Evolutionary conservation across 2,797 vertebrate species (phyloP).

Genomic region (Pelobates cultripes): DNA sequence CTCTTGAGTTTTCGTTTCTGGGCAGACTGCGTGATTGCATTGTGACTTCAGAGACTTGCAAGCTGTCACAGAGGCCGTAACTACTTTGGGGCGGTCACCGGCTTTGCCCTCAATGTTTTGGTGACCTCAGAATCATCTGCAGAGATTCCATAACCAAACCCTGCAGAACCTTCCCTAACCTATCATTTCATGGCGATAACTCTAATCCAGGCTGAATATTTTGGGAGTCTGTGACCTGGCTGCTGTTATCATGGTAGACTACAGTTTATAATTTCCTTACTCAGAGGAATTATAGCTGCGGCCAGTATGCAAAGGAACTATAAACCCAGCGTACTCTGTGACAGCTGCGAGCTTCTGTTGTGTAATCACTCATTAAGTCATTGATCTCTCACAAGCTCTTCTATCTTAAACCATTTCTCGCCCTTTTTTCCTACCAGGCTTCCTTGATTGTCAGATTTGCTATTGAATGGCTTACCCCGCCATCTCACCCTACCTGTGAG

Average conservation of each 20-base stretch:
- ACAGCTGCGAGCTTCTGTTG: conserved; percentile 65
- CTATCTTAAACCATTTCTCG: neutral
- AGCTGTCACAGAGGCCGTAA: conserved; percentile 32
- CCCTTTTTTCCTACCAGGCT: neutral
- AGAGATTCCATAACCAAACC: too few relatives aligned
- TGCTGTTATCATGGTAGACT: neutral
- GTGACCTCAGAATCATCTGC: too few relatives aligned
- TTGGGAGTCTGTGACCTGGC: neutral
- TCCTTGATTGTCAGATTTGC: conserved; percentile 13
- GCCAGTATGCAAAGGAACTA: too few relatives aligned
- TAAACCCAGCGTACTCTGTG: conserved; percentile 58
- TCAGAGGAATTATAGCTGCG: too few relatives aligned
- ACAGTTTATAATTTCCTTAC: neutral
- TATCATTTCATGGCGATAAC: too few relatives aligned
- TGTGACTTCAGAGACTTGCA: conserved; percentile 14
- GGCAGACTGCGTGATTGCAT: conserved; percentile 59
- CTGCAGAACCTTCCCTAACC: too few relatives aligned
- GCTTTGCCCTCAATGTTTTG: neutral
- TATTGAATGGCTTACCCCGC: too few relatives aligned
- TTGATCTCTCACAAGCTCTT: conserved; percentile 61
- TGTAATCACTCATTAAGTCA: conserved; percentile 62
- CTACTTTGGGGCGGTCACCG: neutral
- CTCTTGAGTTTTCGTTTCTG: conserved; percentile 77
- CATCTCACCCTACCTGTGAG: too few relatives aligned
- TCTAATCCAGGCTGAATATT: too few relatives aligned